Evolutionary conservation across 2,888 invertebrate species (phyloP), one percentile per base, ranked within the genome.

Genomic region (Aphodius granarius): DNA sequence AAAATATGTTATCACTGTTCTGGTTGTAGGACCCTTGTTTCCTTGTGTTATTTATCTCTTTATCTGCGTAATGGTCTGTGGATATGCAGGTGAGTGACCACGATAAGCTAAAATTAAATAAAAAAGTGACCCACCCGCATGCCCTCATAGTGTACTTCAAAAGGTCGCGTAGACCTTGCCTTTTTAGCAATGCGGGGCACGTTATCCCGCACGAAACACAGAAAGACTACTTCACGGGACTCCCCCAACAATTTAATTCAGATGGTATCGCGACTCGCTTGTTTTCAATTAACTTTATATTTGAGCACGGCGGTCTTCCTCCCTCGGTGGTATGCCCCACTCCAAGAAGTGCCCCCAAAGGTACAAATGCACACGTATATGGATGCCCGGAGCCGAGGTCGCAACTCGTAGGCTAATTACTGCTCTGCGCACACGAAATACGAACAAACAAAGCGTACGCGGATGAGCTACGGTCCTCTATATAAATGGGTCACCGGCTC

Each of bases 241-340:
- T 6, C 13, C 43, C 43, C 81, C 80, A 78, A 79, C 81, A 80
- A 81, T 81, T 82, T 82, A 82, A 82, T 82, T 82, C 81, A 79
- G 82, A 82, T 82, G 82, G 78, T 82, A 82, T 82, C 82, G 80
- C 78, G 74, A 75, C 79, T 80, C 81, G 83, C 82, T 84, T 83
- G 83, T 84, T 84, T 84, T 85, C 84, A 84, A 85, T 85, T 85
- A 84, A 84, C 80, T 83, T 83, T 76, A 78, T 79, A 43, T 43
- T 80, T 78, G 43, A 43, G 43, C 43, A 43, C 43, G 43, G 43
- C 43, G 43, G 43, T 6, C 43, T 43, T 43, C 43, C 43, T 43
- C 43, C 43, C 43, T 43, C 43, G 43, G 43, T 9, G 13, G 43
- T n/a, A n/a, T 43, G 43, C 43, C 43, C 43, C 43, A 2, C 43